phyloP scores from a whole-genome alignment of 37 sponge, comb jelly and placozoan genomes.

The Trichoplax adhaerens region DNA sequence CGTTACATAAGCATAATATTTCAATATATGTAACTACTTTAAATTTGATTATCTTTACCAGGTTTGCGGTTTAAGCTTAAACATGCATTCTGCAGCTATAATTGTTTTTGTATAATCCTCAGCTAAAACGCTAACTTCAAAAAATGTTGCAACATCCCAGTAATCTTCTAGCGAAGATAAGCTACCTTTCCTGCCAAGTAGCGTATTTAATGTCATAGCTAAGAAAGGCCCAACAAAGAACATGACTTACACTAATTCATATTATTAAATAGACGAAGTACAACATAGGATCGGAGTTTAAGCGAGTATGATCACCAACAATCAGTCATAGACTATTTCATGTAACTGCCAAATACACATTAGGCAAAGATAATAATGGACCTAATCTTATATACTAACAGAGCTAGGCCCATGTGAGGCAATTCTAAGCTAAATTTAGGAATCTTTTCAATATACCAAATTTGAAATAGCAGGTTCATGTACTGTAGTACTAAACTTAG shows the following conservation, averaged over 20 bases:
- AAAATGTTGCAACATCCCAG: conserved; percentile 67
- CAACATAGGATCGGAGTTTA: no score
- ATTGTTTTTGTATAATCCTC: conserved; percentile 49
- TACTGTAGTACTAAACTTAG: no score
- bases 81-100: conserved; percentile 55
- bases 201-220: conserved; percentile 43
- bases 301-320: no score
- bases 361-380: no score
- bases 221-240: not conserved
- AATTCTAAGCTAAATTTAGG: no score
- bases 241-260: conserved; percentile 2
- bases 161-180: conserved; percentile 50
- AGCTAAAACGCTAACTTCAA: conserved; percentile 60
- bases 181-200: conserved; percentile 64
- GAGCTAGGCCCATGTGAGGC: no score
- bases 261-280: no score
- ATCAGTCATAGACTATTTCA: no score
- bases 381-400: no score
- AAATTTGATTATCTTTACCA: conserved; percentile 23
- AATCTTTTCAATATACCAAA: no score
- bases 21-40: not conserved
- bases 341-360: no score
- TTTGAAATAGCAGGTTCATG: no score
- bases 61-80: conserved; percentile 49
- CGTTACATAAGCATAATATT: not conserved